These are phyloP conservation scores for Drosophila prostipennis DNA, from an alignment of 2,888 invertebrate species.

Conservation along the genomic window DNA sequence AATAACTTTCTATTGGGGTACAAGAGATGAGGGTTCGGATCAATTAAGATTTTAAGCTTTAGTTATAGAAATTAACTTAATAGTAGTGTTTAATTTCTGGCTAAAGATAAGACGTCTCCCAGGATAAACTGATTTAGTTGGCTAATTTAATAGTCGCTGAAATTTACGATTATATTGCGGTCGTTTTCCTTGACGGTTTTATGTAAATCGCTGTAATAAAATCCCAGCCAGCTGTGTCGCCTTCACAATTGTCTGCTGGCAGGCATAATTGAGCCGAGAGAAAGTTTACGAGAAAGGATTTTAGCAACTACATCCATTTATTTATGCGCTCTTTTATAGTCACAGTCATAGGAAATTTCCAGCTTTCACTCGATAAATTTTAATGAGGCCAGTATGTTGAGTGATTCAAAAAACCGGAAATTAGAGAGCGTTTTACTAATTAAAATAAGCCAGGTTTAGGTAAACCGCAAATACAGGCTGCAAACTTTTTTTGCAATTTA, in stretches of 20 bases:
- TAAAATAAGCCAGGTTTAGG: background rate
- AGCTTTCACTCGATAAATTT: background rate
- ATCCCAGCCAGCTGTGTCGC: background rate
- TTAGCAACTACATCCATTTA: background rate
- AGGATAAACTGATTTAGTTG: background rate
- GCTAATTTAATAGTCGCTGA: conserved; percentile 1
- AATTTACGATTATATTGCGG: conserved; percentile 2
- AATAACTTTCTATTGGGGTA: background rate
- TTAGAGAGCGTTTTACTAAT: background rate
- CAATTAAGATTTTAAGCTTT: background rate
- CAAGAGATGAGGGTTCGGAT: background rate
- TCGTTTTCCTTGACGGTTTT: background rate
- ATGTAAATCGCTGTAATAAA: conserved; percentile 10
- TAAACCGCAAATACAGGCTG: no score
- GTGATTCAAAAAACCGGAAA: background rate
- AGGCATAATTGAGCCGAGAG: background rate
- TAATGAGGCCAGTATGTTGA: background rate
- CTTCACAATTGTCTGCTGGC: background rate
- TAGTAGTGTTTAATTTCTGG: no score
- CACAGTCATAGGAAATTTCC: background rate
- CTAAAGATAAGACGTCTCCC: background rate
- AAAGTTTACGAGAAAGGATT: conserved; percentile 1
- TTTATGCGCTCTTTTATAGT: background rate
- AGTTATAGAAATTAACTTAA: no score
- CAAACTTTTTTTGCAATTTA: background rate